These are phyloP conservation scores for Actinia tenebrosa DNA, from an alignment of 64 coral and sea anemone genomes.

Conservation along the genomic window DNA sequence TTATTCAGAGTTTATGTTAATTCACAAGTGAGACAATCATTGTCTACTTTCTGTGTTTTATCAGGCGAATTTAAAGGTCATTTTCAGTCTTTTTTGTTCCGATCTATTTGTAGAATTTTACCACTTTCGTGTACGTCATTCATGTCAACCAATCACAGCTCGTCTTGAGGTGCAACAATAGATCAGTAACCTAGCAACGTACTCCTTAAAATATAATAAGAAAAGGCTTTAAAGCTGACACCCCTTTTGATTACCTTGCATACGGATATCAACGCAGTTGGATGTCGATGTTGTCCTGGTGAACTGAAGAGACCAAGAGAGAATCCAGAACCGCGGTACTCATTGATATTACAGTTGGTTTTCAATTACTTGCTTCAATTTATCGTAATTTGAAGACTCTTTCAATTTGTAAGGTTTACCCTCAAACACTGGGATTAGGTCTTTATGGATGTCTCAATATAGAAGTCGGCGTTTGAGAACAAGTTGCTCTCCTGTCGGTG, in stretches of 20 bases:
- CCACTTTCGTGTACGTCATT: not conserved
- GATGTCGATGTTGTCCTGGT: not conserved
- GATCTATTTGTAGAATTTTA: not conserved
- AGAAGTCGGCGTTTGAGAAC: not conserved
- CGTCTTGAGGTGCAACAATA: not conserved
- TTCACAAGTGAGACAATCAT: not conserved
- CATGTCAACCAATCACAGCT: not conserved
- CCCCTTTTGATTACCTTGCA: not conserved
- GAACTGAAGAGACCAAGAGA: not conserved
- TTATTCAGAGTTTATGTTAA: not conserved
- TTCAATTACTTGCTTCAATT: not conserved
- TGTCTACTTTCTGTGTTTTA: not conserved
- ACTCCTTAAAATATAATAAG: not conserved
- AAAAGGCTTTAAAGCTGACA: not conserved
- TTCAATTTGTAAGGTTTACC: not conserved
- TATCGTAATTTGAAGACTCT: not conserved
- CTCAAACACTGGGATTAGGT: not conserved
- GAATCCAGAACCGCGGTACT: not conserved
- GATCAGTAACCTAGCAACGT: not conserved
- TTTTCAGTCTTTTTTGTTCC: not conserved
- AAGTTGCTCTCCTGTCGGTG: not conserved
- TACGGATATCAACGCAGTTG: not conserved
- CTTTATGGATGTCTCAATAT: not conserved
- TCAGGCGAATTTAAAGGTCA: not conserved
- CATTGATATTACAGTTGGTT: not conserved